Conservation (phyloP, 2,797 vertebrate species). For the Rhinophrynus dorsalis region DNA sequence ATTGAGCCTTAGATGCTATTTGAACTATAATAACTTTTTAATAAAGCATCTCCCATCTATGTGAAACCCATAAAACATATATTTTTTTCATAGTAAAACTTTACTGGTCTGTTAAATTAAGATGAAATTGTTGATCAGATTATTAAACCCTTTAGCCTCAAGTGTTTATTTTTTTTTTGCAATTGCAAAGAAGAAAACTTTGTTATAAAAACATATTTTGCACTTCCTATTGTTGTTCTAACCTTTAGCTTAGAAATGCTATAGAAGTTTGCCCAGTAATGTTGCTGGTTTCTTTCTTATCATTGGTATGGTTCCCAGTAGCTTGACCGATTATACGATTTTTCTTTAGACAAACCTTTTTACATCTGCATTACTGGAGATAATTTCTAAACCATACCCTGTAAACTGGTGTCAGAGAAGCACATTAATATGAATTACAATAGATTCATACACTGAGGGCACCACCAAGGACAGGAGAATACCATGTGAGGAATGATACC, state of each 20-base stretch:
- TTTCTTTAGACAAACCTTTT: background rate
- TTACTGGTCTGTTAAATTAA: too few species aligned
- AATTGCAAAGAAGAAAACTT: too few species aligned
- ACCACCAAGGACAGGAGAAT: slow-evolving; percentile 13
- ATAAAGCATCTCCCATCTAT: too few species aligned
- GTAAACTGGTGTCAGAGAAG: background rate
- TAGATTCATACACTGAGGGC: background rate
- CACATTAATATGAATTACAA: slow-evolving; percentile 20
- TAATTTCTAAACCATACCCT: slow-evolving; percentile 2
- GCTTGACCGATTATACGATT: background rate
- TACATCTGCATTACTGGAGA: slow-evolving; percentile 7
- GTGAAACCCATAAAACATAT: too few species aligned
- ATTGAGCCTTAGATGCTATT: too few species aligned
- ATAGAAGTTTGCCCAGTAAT: background rate
- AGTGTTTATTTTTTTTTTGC: too few species aligned
- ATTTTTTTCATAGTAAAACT: too few species aligned
- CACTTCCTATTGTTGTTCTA: slow-evolving; percentile 21
- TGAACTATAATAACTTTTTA: too few species aligned
- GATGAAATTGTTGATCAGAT: too few species aligned
- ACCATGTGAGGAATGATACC: slow-evolving; percentile 3
- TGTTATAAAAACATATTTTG: too few species aligned
- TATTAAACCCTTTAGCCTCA: too few species aligned
- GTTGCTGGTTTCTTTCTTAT: slow-evolving; percentile 20
- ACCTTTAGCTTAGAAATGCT: slow-evolving; percentile 1
- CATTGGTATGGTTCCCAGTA: slow-evolving; percentile 22